Evolutionary conservation across 2,888 invertebrate species (phyloP).

Genomic region (Drosophila infuscata): DNA sequence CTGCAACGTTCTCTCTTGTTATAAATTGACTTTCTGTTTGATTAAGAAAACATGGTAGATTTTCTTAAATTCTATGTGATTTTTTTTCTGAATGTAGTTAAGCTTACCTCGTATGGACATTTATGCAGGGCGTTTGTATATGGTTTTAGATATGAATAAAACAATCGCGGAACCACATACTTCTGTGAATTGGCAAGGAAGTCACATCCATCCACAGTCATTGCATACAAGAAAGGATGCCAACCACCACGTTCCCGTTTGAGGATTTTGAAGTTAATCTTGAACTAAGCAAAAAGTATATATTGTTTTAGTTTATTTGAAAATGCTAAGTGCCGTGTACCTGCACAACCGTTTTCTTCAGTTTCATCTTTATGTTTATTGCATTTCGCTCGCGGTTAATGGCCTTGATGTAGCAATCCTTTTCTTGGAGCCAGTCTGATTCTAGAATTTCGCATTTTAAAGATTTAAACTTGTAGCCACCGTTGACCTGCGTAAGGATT

Average conservation of each 20-base stretch:
- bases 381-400: neutral
- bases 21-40: no score
- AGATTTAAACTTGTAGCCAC: neutral
- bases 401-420: neutral
- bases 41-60: no score
- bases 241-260: slow-evolving; percentile 3
- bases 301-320: neutral
- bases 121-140: neutral
- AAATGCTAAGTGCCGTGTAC: neutral
- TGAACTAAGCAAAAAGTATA: neutral
- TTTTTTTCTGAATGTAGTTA: neutral
- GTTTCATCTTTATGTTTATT: accelerated
- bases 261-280: neutral
- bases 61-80: no score
- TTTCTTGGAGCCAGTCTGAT: neutral
- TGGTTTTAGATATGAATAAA: neutral
- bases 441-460: neutral
- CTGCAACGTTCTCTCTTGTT: no score
- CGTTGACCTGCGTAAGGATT: neutral
- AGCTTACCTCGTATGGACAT: slow-evolving; percentile 1
- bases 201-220: no score
- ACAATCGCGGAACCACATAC: neutral
- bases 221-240: no score
- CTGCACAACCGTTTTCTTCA: neutral
- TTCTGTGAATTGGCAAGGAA: no score